Conservation (phyloP, 2,888 invertebrate species). For the Heliconius erato region DNA sequence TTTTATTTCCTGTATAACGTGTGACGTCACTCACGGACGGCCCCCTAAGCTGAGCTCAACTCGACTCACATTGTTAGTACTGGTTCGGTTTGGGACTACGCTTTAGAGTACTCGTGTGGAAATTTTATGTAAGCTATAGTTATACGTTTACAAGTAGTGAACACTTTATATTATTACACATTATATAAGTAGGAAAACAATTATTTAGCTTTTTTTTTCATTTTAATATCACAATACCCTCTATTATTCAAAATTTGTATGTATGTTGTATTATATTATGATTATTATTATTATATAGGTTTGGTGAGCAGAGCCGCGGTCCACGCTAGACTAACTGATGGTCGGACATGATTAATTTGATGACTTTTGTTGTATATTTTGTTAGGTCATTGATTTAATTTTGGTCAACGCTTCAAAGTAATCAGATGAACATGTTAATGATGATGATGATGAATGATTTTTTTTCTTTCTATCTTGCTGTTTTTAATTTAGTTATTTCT, state of each 20-base stretch:
- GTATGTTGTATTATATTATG: constrained; percentile 80
- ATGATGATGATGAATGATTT: constrained; percentile 74
- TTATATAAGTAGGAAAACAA: constrained; percentile 85
- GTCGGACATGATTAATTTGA: constrained; percentile 84
- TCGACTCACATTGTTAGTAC: constrained; percentile 70
- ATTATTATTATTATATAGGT: constrained; percentile 68
- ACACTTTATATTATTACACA: constrained; percentile 86
- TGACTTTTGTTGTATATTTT: constrained; percentile 87
- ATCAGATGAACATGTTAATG: constrained; percentile 80
- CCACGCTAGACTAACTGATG: constrained; percentile 76
- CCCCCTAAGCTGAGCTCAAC: constrained; percentile 68
- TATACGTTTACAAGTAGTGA: constrained; percentile 85
- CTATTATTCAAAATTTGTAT: constrained; percentile 83
- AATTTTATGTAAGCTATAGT: constrained; percentile 83
- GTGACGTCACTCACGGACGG: constrained; percentile 6
- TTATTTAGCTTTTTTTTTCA: constrained; percentile 82
- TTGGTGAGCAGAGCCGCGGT: constrained; percentile 76
- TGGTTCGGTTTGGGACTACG: constrained; percentile 78
- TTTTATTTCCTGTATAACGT: neutral
- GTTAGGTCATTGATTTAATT: constrained; percentile 86
- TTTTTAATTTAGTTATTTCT: constrained; percentile 85
- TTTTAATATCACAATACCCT: constrained; percentile 75
- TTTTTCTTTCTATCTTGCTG: constrained; percentile 83
- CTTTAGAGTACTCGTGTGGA: constrained; percentile 79
- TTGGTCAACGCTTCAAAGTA: constrained; percentile 82